Evolutionary conservation across 2,888 invertebrate species (phyloP).

Genomic region (Mylabris sibirica): DNA sequence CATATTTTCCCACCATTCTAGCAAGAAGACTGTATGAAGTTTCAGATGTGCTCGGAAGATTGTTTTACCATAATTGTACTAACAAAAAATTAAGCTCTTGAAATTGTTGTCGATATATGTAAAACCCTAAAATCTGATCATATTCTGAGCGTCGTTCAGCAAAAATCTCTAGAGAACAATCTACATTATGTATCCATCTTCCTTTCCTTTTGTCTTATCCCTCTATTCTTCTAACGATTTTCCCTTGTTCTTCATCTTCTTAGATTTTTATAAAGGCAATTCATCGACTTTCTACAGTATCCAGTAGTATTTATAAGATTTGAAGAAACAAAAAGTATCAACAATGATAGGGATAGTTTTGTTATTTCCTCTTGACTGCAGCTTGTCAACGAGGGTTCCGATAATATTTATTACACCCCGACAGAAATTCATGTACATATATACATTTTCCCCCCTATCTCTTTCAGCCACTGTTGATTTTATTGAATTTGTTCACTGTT

Average conservation of each 20-base stretch:
- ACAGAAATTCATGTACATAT: background rate
- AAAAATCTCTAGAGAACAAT: background rate
- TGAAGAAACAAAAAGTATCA: background rate
- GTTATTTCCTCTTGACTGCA: constrained; percentile 10
- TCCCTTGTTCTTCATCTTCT: too few relatives aligned
- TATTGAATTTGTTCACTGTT: constrained; percentile 13
- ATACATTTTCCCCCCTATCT: too few relatives aligned
- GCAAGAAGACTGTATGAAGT: too few relatives aligned
- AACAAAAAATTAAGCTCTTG: too few relatives aligned
- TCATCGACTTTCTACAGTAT: background rate
- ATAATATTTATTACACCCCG: constrained; percentile 5
- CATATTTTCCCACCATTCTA: background rate
- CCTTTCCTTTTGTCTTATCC: background rate
- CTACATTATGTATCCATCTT: background rate
- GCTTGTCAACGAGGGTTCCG: constrained; percentile 6
- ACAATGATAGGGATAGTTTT: background rate
- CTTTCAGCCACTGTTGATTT: background rate
- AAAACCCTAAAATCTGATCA: background rate
- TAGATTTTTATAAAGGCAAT: background rate
- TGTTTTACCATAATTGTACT: too few relatives aligned
- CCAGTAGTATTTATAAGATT: background rate
- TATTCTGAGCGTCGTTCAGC: too few relatives aligned
- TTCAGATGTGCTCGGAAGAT: too few relatives aligned
- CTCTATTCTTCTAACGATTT: too few relatives aligned
- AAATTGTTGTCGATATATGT: background rate